Evolutionary conservation across 1,140 invertebrate species (phyloP), one percentile per base, ranked within the genome.

Genomic region (Sipha flava): DNA sequence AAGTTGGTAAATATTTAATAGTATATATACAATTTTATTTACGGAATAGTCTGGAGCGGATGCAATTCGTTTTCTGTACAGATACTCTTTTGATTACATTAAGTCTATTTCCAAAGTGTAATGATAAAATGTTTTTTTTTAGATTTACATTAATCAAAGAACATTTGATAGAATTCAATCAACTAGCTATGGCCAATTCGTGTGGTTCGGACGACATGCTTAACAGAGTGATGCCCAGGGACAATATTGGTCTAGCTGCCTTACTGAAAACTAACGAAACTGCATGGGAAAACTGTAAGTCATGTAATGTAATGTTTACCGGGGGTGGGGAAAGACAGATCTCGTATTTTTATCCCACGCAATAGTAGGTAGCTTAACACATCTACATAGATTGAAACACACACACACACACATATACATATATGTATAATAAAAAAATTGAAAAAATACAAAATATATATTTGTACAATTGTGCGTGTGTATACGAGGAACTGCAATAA

Each of bases 171-270:
- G 98, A 99, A 89, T 99, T 99, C 88, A 98, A 98, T 87, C 96
- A 98, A 87, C 87, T 99, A 82, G 97, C 97, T 12, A 98, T 98
- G 94, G 95, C 95, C 7, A 98, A 97, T 86, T 96, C 97, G 34
- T 96, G 98, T 85, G 97, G 96, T 54, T 97, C 95, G 18, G 96
- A 98, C 86, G 94, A 98, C 85, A 99, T 99, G 97, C 88, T 99
- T 81, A 99, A 99, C 86, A 89, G 98, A 83, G 98, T 99, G 26
- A 99, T 99, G 97, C 98, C 97, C 18, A 98, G 98, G 85, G 98
- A 99, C 86, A 99, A 99, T 87, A 99, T 99, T 83, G 98, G 96
- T 12, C 87, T 99, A 80, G 96, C 95, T 14, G 97, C 96, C 4
- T 87, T 98, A 80, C 87, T 99, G 16, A 94, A 97, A 88, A 97